Evolutionary conservation across 2,113 vertebrate species (phyloP).

Genomic region (Lota lota): DNA sequence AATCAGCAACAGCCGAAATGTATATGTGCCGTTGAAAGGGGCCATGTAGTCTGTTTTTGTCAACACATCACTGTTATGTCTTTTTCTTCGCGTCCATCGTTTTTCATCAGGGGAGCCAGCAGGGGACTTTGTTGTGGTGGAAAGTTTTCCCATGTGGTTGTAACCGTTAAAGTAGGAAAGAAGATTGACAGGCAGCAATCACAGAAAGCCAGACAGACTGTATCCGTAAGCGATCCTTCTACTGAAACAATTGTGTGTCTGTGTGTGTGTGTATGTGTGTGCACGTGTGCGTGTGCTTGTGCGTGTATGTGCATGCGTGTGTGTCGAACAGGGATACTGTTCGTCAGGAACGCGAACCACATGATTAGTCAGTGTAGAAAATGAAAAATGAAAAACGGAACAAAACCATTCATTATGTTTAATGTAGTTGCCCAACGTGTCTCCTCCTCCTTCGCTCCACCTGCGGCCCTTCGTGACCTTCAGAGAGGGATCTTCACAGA

Average conservation of each 20-base stretch:
- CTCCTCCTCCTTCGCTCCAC: constrained; percentile 17
- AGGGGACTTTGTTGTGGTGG: constrained; percentile 41
- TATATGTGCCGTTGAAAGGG: constrained; percentile 17
- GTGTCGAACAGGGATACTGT: constrained; percentile 30
- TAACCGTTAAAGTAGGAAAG: constrained; percentile 11
- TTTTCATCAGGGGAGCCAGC: constrained; percentile 26
- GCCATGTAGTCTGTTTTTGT: constrained; percentile 17
- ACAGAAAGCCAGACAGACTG: constrained; percentile 20
- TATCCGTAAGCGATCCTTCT: constrained; percentile 3
- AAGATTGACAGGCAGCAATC: constrained; percentile 58
- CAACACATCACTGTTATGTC: constrained; percentile 19
- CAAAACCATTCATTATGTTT: constrained; percentile 43
- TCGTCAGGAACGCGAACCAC: constrained; percentile 19
- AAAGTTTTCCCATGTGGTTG: constrained; percentile 16
- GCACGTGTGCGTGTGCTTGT: too few species aligned
- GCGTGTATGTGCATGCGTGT: neutral
- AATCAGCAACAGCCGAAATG: constrained; percentile 5
- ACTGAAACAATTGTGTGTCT: constrained; percentile 36
- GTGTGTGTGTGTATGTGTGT: neutral
- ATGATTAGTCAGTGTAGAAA: constrained; percentile 32
- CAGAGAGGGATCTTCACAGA: too few species aligned
- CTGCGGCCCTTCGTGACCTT: too few species aligned
- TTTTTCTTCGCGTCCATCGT: constrained; percentile 7
- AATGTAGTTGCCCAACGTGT: constrained; percentile 33
- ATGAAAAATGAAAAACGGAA: constrained; percentile 21